Conservation (phyloP, 2,797 vertebrate genomes). For the Sternarchorhynchus goeldii region DNA sequence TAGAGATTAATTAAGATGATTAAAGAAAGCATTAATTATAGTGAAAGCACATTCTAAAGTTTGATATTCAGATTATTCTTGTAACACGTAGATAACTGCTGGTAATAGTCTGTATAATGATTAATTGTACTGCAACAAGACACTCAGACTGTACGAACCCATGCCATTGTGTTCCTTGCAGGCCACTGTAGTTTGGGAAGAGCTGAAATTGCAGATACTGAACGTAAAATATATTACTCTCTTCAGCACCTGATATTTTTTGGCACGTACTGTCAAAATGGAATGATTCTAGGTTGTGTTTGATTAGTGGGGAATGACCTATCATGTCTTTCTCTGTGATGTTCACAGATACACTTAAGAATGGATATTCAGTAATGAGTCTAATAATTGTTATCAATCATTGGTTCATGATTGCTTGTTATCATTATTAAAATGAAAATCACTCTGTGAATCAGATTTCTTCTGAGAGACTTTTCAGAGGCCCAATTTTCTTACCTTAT, state of each 20-base stretch:
- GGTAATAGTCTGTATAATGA: not conserved
- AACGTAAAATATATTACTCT: constrained; percentile 34
- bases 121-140: not conserved
- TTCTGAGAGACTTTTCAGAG: not conserved
- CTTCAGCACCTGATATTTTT: not conserved
- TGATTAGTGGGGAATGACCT: constrained; percentile 12
- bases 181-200: constrained; percentile 64
- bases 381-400: not conserved
- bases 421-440: not conserved
- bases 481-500: not conserved
- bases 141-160: not conserved
- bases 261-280: constrained; percentile 21
- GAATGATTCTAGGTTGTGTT: constrained; percentile 7
- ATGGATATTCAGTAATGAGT: not conserved
- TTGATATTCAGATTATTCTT: no score
- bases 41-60: no score
- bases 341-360: not conserved
- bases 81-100: not conserved
- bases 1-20: no score
- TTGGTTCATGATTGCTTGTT: not conserved
- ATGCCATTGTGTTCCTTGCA: constrained; percentile 55
- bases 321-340: constrained; percentile 1
- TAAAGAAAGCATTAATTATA: no score
- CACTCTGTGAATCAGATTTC: not conserved
- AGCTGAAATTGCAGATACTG: constrained; percentile 59